These are phyloP conservation scores for Campylomormyrus tamandua DNA, from an alignment of 2,113 vertebrate genomes.

Conservation along the genomic window DNA sequence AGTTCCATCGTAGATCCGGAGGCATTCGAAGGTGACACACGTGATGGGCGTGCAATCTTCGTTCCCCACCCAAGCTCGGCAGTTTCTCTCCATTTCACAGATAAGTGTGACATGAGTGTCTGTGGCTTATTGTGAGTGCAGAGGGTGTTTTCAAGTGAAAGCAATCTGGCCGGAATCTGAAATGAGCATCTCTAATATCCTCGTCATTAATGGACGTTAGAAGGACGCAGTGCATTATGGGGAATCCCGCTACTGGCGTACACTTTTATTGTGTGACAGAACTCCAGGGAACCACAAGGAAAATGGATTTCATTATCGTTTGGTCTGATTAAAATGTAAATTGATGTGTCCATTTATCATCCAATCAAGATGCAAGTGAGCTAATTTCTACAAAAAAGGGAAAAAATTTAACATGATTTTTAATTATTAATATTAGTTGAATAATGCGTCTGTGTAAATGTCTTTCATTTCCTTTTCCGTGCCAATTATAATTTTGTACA, in stretches of 20 bases:
- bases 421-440: background rate
- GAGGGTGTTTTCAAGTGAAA: background rate
- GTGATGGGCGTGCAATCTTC: background rate
- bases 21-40: background rate
- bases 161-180: background rate
- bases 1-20: background rate
- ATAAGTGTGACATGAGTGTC: background rate
- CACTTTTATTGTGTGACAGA: background rate
- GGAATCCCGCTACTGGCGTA: background rate
- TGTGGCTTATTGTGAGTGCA: background rate
- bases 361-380: background rate
- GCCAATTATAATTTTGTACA: background rate
- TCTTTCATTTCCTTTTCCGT: background rate
- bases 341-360: slow-evolving; percentile 19
- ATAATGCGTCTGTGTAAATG: background rate
- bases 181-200: slow-evolving; percentile 9
- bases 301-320: slow-evolving; percentile 1
- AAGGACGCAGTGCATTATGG: background rate
- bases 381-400: background rate
- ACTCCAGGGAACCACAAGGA: slow-evolving; percentile 6
- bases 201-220: background rate
- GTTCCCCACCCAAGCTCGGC: background rate
- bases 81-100: background rate
- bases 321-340: slow-evolving; percentile 19
- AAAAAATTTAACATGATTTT: background rate